phyloP scores from a whole-genome alignment of 2,888 invertebrate species.

The Cephonodes hylas region DNA sequence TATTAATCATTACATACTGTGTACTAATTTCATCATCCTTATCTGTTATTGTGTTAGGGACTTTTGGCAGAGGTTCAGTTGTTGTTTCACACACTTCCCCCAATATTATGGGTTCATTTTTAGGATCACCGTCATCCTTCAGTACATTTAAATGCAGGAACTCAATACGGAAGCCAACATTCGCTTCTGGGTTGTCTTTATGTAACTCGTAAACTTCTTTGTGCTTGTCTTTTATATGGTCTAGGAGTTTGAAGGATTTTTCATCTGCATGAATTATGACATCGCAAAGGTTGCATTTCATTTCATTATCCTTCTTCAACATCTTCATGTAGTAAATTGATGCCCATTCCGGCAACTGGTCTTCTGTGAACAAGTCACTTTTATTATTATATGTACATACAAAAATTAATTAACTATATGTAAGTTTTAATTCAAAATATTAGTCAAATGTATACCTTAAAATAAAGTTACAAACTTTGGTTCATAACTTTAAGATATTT shows the following conservation, averaged over 20 bases:
- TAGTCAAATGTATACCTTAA: too few relatives aligned
- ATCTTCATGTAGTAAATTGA: constrained; percentile 57
- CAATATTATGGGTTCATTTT: constrained; percentile 50
- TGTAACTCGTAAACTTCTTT: constrained; percentile 65
- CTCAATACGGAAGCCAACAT: constrained; percentile 68
- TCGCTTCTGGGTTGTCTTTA: constrained; percentile 59
- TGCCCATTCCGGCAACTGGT: constrained; percentile 58
- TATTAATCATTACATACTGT: constrained; percentile 53
- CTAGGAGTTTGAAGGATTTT: constrained; percentile 45
- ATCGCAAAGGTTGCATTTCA: constrained; percentile 67
- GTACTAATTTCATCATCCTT: constrained; percentile 35
- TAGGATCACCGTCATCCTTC: constrained; percentile 50
- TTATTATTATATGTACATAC: neutral
- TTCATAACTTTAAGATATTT: neutral
- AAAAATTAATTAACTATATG: too few relatives aligned
- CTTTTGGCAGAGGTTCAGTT: constrained; percentile 25
- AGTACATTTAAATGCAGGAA: constrained; percentile 62
- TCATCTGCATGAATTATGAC: constrained; percentile 35
- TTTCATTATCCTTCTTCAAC: constrained; percentile 33
- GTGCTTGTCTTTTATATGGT: constrained; percentile 54
- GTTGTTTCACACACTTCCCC: constrained; percentile 55
- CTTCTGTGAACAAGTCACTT: constrained; percentile 23
- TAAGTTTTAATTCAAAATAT: too few relatives aligned
- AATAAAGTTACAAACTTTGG: too few relatives aligned
- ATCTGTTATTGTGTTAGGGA: constrained; percentile 1